Evolutionary conservation across 2,888 invertebrate genomes (phyloP), one percentile per base, ranked within the genome.

Genomic region (Spatulosminthurus flaviceps): DNA sequence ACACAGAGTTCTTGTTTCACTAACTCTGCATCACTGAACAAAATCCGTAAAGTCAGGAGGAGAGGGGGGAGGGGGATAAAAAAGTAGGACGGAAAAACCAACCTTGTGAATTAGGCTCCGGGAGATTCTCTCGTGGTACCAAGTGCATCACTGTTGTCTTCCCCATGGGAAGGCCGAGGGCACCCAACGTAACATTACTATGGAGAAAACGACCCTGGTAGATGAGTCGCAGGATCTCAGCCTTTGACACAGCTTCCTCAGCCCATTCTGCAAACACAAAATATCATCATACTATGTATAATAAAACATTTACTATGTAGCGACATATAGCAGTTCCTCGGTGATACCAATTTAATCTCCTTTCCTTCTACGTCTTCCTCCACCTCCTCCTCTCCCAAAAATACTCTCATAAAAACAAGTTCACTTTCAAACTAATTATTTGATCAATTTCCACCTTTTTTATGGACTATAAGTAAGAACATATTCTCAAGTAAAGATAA

Each of bases 91-190:
- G 82, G 81, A 87, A n/a, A n/a, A n/a, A n/a, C n/a, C n/a, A 89
- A 95, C 95, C 95, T 92, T 95, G 95, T 87, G 95, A 96, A 91
- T 98, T 98, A 87, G 98, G 98, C 91, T 98, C 98, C 87, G 98
- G 98, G 89, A 99, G 91, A 89, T 97, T 98, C 90, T 99, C 99
- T 90, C 98, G 92, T 86, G 98, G 97, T 89, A 99, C 98, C 87
- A 99, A 93, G 91, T 99, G 99, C 98, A 99, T 99, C 88, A 99
- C 98, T 88, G 98, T 97, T 87, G 98, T 98, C 90, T 97, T 97
- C 86, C 98, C 98, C 87, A 95, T 92, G 85, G 97, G 96, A 89
- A 99, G 92, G 88, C 97, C 97, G 87, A 99, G 92, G 87, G 98
- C 98, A 88, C 96, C 96, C 88, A 98, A 92, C 87, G 97, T 98